Conservation (phyloP, 30 jellyfish, hydroid and myxozoan genomes). For the Chrysaora quinquecirrha region DNA sequence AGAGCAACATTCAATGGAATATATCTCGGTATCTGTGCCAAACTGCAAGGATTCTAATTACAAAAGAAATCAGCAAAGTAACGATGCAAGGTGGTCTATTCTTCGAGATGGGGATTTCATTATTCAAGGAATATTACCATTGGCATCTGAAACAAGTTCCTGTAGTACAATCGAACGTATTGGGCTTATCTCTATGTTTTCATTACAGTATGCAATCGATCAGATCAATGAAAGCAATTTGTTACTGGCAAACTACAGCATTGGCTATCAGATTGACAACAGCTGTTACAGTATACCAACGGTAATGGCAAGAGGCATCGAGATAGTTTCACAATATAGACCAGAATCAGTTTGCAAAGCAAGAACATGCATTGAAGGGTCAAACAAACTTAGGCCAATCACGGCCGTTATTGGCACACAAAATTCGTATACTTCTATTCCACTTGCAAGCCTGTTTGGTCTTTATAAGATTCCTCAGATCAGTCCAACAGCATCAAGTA, state of each 20-base stretch:
- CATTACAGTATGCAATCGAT: constrained; percentile 74
- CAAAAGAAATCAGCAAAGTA: neutral
- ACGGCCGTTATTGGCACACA: constrained; percentile 87
- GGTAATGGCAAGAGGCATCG: constrained; percentile 93
- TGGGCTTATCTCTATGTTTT: constrained; percentile 68
- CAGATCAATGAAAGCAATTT: constrained; percentile 17
- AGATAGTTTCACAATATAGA: constrained; percentile 72
- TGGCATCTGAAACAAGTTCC: constrained; percentile 31
- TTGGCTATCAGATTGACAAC: constrained; percentile 87
- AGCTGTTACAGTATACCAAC: constrained; percentile 74
- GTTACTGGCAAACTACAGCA: constrained; percentile 4
- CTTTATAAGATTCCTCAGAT: constrained; percentile 74
- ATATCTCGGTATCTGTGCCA: constrained; percentile 19
- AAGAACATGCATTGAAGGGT: constrained; percentile 51
- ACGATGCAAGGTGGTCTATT: constrained; percentile 22
- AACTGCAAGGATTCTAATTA: constrained; percentile 8
- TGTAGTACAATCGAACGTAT: constrained; percentile 44
- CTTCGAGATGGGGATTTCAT: constrained; percentile 67
- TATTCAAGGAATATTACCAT: constrained; percentile 72
- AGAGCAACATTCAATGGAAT: too few species aligned
- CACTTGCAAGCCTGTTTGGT: constrained; percentile 84
- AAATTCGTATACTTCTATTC: constrained; percentile 81
- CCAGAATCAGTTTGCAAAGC: constrained; percentile 75
- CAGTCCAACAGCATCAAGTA: constrained; percentile 90
- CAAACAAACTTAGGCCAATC: neutral